Conservation (phyloP, 2,113 vertebrate species). For the Clarias batrachus region DNA sequence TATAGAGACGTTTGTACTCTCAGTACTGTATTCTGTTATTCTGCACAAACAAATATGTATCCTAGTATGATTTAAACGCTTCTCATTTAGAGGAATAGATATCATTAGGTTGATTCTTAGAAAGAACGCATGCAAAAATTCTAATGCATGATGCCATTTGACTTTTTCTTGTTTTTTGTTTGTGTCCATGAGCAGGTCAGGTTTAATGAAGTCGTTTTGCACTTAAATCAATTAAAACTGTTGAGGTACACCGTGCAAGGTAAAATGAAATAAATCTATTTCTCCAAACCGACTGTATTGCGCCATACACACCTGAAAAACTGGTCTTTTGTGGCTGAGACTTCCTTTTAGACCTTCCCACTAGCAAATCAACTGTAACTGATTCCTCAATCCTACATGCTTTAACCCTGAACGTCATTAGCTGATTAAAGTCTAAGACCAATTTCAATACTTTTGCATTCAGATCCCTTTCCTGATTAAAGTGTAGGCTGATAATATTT, state of each 20-base stretch:
- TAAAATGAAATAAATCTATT: background rate
- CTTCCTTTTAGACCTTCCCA: background rate
- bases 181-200: background rate
- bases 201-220: background rate
- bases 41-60: too few relatives aligned
- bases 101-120: background rate
- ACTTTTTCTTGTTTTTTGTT: background rate
- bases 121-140: background rate
- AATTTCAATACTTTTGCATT: background rate
- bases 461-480: background rate
- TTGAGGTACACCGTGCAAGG: background rate
- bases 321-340: background rate
- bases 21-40: too few relatives aligned
- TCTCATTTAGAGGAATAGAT: too few relatives aligned
- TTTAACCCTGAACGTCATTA: background rate
- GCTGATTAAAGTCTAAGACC: background rate
- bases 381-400: background rate
- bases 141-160: background rate
- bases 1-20: too few relatives aligned
- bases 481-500: background rate
- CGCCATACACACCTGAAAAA: background rate
- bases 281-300: background rate
- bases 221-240: background rate
- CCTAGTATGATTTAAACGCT: too few relatives aligned
- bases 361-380: background rate